Evolutionary conservation across 2,888 invertebrate genomes (phyloP).

Genomic region (Tortrix viridana): DNA sequence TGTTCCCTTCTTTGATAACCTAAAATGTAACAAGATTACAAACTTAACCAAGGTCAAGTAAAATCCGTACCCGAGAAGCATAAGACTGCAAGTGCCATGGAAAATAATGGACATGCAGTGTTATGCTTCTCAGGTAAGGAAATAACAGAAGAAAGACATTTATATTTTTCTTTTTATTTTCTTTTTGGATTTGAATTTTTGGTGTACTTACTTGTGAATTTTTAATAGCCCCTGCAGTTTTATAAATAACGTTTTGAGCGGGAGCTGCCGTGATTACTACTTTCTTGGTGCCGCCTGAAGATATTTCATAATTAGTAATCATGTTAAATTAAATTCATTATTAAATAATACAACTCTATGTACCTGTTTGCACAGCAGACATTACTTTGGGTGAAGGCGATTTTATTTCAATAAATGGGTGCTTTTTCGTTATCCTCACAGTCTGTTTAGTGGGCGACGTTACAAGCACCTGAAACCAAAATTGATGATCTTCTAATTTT

Average conservation of each 20-base stretch:
- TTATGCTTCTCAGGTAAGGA: too few species aligned
- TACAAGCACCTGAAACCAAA: constrained; percentile 65
- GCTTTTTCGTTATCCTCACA: constrained; percentile 62
- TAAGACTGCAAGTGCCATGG: too few species aligned
- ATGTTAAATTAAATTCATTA: too few species aligned
- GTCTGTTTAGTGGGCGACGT: constrained; percentile 75
- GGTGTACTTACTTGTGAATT: constrained; percentile 42
- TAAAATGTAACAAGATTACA: constrained; percentile 37
- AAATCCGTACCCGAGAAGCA: too few species aligned
- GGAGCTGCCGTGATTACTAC: constrained; percentile 62
- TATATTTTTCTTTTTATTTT: too few species aligned
- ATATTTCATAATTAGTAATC: background rate
- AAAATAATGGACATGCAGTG: too few species aligned
- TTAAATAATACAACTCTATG: too few species aligned
- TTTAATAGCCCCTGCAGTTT: constrained; percentile 58
- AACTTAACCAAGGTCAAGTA: too few species aligned
- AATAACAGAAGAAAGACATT: too few species aligned
- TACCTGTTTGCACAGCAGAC: constrained; percentile 63
- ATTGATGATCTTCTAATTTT: background rate
- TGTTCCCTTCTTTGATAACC: constrained; percentile 58
- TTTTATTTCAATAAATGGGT: constrained; percentile 83
- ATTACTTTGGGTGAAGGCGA: constrained; percentile 88
- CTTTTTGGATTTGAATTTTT: background rate
- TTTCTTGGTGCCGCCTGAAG: constrained; percentile 55
- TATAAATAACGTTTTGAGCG: constrained; percentile 64